A percentile compares a stretch with the other conserved stretches of the same genome.
Conservation (phyloP, 2,888 invertebrate species). For the Tricholauxania praeusta region DNA sequence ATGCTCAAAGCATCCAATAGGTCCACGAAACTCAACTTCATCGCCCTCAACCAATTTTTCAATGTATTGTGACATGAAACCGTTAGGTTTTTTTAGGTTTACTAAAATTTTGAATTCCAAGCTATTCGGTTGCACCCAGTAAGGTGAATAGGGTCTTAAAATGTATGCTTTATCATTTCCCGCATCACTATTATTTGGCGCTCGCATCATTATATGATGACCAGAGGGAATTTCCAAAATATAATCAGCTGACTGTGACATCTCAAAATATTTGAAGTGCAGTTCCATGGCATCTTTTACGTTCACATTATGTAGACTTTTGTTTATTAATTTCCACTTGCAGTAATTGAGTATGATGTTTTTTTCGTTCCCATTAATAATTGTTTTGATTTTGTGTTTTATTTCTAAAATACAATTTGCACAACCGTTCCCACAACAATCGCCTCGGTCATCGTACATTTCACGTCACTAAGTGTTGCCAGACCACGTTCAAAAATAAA, state of each 20-base stretch:
- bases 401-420: slow-evolving; percentile 63
- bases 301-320: slow-evolving; percentile 41
- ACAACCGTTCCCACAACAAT: slow-evolving; percentile 67
- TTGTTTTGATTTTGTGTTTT: not conserved
- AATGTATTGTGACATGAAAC: slow-evolving; percentile 72
- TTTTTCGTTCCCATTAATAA: slow-evolving; percentile 20
- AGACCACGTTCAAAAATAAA: not conserved
- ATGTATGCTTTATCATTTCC: slow-evolving; percentile 39
- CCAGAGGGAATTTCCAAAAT: slow-evolving; percentile 61
- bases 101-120: slow-evolving; percentile 73
- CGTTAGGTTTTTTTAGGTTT: slow-evolving; percentile 71
- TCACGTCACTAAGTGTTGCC: too few relatives aligned
- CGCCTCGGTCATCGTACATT: slow-evolving; percentile 42
- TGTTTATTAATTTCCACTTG: slow-evolving; percentile 48
- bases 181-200: slow-evolving; percentile 6
- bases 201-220: slow-evolving; percentile 58
- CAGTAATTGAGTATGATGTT: slow-evolving; percentile 54
- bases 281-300: slow-evolving; percentile 51
- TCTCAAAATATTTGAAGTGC: slow-evolving; percentile 52
- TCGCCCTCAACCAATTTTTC: slow-evolving; percentile 68
- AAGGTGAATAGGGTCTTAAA: slow-evolving; percentile 65
- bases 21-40: slow-evolving; percentile 77
- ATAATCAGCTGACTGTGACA: slow-evolving; percentile 40
- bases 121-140: slow-evolving; percentile 54
- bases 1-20: slow-evolving; percentile 69